phyloP scores from a whole-genome alignment of 2,113 vertebrate genomes.

The Ailuropoda melanoleuca region DNA sequence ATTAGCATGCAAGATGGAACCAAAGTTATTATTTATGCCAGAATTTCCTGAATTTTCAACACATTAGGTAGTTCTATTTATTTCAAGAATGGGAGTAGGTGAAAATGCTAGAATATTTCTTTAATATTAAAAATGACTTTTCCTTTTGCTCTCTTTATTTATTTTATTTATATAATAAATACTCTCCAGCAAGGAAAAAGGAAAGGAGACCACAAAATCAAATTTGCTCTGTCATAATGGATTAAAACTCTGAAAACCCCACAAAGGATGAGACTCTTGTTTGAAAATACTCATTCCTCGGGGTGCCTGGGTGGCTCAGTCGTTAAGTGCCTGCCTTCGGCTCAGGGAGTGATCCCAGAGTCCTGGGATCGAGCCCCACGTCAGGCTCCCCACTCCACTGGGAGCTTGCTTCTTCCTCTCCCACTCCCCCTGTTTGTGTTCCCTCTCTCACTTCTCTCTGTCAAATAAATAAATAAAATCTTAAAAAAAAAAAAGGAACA shows the following conservation, averaged over 20 bases:
- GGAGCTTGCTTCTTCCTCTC: too few species aligned
- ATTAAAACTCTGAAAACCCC: neutral
- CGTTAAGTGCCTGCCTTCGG: too few species aligned
- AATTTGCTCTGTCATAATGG: neutral
- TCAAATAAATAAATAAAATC: too few species aligned
- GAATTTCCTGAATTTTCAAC: neutral
- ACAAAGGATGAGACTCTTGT: neutral
- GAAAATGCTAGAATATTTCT: neutral
- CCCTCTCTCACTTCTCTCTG: too few species aligned
- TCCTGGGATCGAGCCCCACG: too few species aligned
- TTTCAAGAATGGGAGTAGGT: neutral
- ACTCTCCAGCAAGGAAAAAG: neutral
- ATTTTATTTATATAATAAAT: neutral
- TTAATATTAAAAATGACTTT: neutral
- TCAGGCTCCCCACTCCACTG: too few species aligned
- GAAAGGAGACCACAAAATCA: neutral
- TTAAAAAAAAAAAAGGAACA: too few species aligned
- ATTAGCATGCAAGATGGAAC: neutral
- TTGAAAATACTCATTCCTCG: neutral
- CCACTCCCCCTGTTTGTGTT: too few species aligned
- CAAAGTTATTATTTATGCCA: neutral
- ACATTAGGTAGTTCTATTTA: neutral
- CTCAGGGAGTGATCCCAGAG: too few species aligned
- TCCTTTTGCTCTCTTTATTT: neutral
- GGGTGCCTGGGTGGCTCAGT: too few species aligned